Conservation (phyloP, 2,797 vertebrate species). For the Lepus townsendii region DNA sequence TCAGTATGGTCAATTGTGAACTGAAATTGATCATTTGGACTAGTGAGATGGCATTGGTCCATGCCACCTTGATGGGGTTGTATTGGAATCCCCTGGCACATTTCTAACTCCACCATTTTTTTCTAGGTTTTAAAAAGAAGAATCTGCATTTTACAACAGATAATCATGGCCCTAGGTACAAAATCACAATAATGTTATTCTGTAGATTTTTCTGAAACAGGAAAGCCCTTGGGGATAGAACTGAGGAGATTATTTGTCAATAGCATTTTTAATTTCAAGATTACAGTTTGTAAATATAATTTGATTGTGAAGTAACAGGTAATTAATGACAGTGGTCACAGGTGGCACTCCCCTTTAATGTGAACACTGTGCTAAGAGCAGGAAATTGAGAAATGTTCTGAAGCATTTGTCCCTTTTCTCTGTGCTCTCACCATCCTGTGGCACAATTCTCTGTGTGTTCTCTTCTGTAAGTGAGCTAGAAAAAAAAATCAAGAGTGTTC, state of each 20-base stretch:
- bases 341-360: not conserved
- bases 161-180: not conserved
- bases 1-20: too few species aligned
- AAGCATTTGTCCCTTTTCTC: rapidly evolving
- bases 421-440: not conserved
- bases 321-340: not conserved
- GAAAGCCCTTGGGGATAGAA: not conserved
- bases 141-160: not conserved
- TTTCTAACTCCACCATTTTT: too few species aligned
- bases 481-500: not conserved
- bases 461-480: not conserved
- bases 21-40: too few species aligned
- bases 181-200: not conserved
- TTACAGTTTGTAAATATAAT: not conserved
- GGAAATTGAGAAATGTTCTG: not conserved
- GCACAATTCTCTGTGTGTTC: rapidly evolving
- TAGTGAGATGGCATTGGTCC: too few species aligned
- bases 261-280: not conserved
- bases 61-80: too few species aligned
- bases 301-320: not conserved
- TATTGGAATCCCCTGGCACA: too few species aligned
- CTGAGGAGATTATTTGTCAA: not conserved
- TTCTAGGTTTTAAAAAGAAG: not conserved
- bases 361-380: not conserved
- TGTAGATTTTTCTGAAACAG: not conserved